Conservation (phyloP, 2,113 vertebrate genomes). For the Leptosomus discolor region DNA sequence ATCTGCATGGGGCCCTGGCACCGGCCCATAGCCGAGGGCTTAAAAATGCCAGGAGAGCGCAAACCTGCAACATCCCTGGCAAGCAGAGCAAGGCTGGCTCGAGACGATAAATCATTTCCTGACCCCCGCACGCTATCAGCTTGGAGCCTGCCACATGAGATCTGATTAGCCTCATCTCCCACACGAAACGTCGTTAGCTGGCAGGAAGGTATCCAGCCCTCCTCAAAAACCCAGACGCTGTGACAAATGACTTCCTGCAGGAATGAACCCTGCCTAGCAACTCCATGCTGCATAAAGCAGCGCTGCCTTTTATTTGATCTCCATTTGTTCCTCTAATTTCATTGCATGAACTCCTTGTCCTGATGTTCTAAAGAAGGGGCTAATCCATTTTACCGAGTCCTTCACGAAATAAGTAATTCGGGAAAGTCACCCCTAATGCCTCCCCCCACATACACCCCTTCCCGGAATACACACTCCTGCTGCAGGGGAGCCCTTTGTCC, state of each 20-base stretch:
- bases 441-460: not conserved
- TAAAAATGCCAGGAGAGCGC: not conserved
- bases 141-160: not conserved
- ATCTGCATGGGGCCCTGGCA: not conserved
- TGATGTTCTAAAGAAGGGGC: not conserved
- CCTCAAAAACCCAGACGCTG: not conserved
- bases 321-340: not conserved
- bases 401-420: not conserved
- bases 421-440: not conserved
- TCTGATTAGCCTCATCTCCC: not conserved
- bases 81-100: not conserved
- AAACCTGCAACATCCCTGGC: not conserved
- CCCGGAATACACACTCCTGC: not conserved
- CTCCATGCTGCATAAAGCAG: not conserved
- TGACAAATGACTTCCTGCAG: constrained; percentile 2
- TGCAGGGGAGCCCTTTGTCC: not conserved
- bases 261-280: not conserved
- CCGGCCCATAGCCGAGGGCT: not conserved
- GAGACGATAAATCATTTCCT: not conserved
- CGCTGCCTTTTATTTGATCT: not conserved
- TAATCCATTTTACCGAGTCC: not conserved
- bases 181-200: not conserved
- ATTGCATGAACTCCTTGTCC: not conserved
- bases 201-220: constrained; percentile 10
- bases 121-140: not conserved